Conservation (phyloP, 2,888 invertebrate species). For the Hyposoter didymator region DNA sequence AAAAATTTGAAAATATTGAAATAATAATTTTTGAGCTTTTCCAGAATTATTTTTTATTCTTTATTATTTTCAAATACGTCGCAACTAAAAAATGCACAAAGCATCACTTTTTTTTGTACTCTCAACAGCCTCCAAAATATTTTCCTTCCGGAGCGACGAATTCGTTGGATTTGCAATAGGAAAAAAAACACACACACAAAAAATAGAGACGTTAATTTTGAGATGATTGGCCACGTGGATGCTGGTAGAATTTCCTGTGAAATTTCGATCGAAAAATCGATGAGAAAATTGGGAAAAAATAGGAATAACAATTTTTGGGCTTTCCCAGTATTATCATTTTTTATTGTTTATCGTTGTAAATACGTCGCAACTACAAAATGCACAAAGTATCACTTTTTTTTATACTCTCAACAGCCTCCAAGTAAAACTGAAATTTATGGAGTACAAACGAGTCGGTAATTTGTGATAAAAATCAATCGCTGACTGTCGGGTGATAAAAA, state of each 20-base stretch:
- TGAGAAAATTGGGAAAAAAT: background rate
- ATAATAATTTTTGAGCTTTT: background rate
- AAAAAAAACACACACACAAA: no score
- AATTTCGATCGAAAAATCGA: background rate
- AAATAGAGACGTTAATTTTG: no score
- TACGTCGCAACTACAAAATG: background rate
- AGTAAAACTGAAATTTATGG: background rate
- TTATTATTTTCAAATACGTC: background rate
- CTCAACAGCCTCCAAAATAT: background rate
- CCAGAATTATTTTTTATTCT: background rate
- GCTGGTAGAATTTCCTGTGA: background rate
- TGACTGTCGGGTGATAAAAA: background rate
- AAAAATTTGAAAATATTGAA: background rate
- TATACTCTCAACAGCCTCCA: background rate
- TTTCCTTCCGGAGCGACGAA: background rate
- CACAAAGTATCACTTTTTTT: background rate
- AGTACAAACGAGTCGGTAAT: conserved; percentile 7
- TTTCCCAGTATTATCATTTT: background rate
- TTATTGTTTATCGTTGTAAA: background rate
- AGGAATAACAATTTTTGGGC: background rate
- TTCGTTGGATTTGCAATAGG: background rate
- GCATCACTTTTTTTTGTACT: background rate
- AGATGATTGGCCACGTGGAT: background rate
- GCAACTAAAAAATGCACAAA: background rate
- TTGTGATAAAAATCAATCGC: background rate